A percentile compares a stretch with the other conserved stretches of the same genome.
Conservation (phyloP, 37 sponge, comb jelly and placozoan genomes). For the Oscarella lobularis region DNA sequence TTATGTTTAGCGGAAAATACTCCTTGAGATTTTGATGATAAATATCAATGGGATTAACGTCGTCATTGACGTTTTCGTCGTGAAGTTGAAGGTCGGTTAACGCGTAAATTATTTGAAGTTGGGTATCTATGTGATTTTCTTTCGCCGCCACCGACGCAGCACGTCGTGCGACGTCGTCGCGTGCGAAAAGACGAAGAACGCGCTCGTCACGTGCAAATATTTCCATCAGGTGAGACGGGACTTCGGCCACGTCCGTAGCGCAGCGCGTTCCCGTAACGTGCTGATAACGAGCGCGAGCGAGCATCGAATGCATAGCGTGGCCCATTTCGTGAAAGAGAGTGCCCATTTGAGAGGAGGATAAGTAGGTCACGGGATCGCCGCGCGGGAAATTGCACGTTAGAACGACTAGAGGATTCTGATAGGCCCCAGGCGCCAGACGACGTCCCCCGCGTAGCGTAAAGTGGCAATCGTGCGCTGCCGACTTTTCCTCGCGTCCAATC, state of each 20-base stretch:
- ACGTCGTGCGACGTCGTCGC: no score
- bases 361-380: slow-evolving; percentile 7
- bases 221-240: slow-evolving; percentile 91
- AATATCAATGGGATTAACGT: no score
- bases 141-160: no score
- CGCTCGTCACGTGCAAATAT: slow-evolving; percentile 47
- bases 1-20: neutral
- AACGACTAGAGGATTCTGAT: slow-evolving; percentile 72
- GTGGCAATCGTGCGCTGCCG: slow-evolving; percentile 52
- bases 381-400: slow-evolving; percentile 27
- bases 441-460: slow-evolving; percentile 70
- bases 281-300: slow-evolving; percentile 77
- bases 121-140: slow-evolving; percentile 19
- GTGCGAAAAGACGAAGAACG: slow-evolving; percentile 17
- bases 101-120: slow-evolving; percentile 52
- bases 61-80: neutral
- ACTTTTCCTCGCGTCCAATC: slow-evolving; percentile 27
- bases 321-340: slow-evolving; percentile 95
- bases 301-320: slow-evolving; percentile 84
- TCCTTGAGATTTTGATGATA: neutral
- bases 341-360: slow-evolving; percentile 45
- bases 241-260: slow-evolving; percentile 84
- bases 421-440: slow-evolving; percentile 4
- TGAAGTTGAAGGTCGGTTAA: slow-evolving; percentile 62
- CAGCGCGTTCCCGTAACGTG: slow-evolving; percentile 90